phyloP scores from a whole-genome alignment of 2,888 invertebrate genomes.

The Macrosoma leucophasiata region DNA sequence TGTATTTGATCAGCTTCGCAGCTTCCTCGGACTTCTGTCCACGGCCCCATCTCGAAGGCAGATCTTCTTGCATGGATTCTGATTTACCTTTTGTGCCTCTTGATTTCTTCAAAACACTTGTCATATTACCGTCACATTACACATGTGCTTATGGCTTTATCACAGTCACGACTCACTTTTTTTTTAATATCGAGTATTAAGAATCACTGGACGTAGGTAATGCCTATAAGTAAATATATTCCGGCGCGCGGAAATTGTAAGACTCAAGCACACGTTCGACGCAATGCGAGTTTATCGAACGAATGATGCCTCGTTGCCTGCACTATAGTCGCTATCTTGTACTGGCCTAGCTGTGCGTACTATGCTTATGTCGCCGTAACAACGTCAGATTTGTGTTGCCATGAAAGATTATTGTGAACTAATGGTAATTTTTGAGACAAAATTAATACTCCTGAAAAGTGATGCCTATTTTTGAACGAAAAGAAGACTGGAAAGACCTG shows the following conservation, averaged over 20 bases:
- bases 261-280: conserved; percentile 24
- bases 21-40: conserved; percentile 79
- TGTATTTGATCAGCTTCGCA: conserved; percentile 83
- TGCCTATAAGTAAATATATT: too few species aligned
- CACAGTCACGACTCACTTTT: too few species aligned
- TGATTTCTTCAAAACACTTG: conserved; percentile 70
- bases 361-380: conserved; percentile 23
- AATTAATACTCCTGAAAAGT: too few species aligned
- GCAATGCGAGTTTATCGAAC: conserved; percentile 20
- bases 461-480: too few species aligned
- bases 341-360: too few species aligned
- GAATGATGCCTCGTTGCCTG: conserved; percentile 18
- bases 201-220: too few species aligned
- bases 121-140: conserved; percentile 64
- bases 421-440: conserved; percentile 22
- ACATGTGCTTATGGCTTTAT: too few species aligned
- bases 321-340: too few species aligned
- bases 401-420: conserved; percentile 14
- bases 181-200: too few species aligned
- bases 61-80: conserved; percentile 71
- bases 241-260: too few species aligned
- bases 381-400: conserved; percentile 27
- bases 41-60: conserved; percentile 52
- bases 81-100: conserved; percentile 69
- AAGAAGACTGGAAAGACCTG: too few species aligned